Base-by-base conservation (phyloP, 2,113 vertebrate species). In the Catagonus wagneri region DNA sequence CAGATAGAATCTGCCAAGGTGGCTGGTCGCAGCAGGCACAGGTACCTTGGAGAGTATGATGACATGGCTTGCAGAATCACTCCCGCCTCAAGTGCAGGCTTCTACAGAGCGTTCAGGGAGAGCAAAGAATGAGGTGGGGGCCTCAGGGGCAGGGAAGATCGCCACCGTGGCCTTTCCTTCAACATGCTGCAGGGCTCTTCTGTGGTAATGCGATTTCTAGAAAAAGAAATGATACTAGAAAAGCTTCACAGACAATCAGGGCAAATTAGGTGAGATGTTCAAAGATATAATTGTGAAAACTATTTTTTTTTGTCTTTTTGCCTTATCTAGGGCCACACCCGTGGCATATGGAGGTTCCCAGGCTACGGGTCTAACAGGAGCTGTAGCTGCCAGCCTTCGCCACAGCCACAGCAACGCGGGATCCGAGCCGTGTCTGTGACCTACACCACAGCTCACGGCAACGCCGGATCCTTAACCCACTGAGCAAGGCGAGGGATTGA, bases 261-360 rank as follows among this genome's bases (percentile, higher is more conserved):
- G 84, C 87, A 85, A 84, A 81, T 93, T 74, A 66, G 80, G 69
- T 39, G 69, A 92, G 29, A 76, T 94, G 23, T 84, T 96, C 44
- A 6, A 39, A 95, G 89, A 69, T 19, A n/a, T 27, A 65, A 54
- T 80, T 34, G 74, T 71, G 56, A 58, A 78, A 84, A 75, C 12
- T 39, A 29, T 29, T 78, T 78, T 93, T 61, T 29, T 93, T 63
- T 29, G n/a, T n/a, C n/a, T n/a, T n/a, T n/a, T n/a, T n/a, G n/a
- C n/a, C n/a, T n/a, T n/a, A n/a, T n/a, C n/a, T n/a, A n/a, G n/a
- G n/a, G n/a, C n/a, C n/a, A n/a, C n/a, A n/a, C n/a, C n/a, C n/a
- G n/a, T n/a, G n/a, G n/a, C n/a, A n/a, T n/a, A n/a, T n/a, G n/a
- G n/a, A n/a, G n/a, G n/a, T n/a, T n/a, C n/a, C n/a, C n/a, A n/a